Base-by-base conservation (phyloP, 2,113 vertebrate species). In the Amia ocellicauda region DNA sequence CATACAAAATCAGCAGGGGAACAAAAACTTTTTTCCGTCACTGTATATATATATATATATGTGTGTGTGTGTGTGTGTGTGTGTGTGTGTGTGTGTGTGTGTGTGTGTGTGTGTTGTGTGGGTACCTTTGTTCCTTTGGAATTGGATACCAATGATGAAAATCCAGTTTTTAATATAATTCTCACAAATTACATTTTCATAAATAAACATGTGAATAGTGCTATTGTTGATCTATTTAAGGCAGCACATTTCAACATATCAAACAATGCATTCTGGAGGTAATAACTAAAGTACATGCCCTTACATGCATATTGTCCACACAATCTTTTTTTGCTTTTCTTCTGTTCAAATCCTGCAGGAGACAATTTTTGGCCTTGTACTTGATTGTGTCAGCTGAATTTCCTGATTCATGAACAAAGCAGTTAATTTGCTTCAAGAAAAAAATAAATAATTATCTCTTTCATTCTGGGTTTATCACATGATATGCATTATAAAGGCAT, bases 311-410 rank as follows among this genome's bases (percentile, higher is more conserved):
- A 2, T 31, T 56, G 11, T 31, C 49, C 16, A 24, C 49, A 63
- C 45, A 54, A 26, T 19, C 26, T 41, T 63, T 14, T 19, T 42
- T 23, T 28, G 50, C 19, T 43, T 14, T 2, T 23, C 58, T 19
- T 20, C 50, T 11, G 22, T 31, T 53, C 17, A 40, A n/a, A 19
- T 23, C 36, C 24, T 27, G 16, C 58, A 24, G 22, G 19, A 24
- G 24, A 55, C 62, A 55, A 54, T 63, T 45, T 55, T 20, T 20
- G 3, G 4, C 20, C 54, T 28, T 54, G 40, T 45, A 19, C 41
- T 54, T 27, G 27, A 62, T 28, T 36, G 31, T 23, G 10, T 63
- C 62, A 45, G 49, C 62, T 56, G 62, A 64, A 64, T 43, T 43
- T 52, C 62, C 40, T 19, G 22, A 56, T 43, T 43, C 40, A 13